A percentile compares a stretch with the other conserved stretches of the same genome.
Conservation (phyloP, 2,888 invertebrate species). For the Ceratothoa steindachneri region DNA sequence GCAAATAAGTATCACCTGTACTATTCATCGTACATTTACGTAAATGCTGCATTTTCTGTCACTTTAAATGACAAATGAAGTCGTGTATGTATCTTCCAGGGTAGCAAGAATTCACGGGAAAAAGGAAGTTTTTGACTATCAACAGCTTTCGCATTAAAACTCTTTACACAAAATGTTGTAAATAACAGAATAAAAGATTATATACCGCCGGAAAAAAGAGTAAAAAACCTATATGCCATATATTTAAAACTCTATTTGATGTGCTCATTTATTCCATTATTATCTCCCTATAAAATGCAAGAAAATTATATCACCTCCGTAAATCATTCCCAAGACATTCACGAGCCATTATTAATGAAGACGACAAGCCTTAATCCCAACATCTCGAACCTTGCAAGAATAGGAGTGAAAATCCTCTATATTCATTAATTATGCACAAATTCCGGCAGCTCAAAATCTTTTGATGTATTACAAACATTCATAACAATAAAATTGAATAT, state of each 20-base stretch:
- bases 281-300: background rate
- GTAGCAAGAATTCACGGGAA: background rate
- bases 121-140: background rate
- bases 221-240: background rate
- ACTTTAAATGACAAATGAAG: background rate
- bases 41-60: too few relatives aligned
- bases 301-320: background rate
- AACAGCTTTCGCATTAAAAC: background rate
- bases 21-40: too few relatives aligned
- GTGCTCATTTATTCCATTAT: background rate
- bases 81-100: background rate
- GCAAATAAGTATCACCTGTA: too few relatives aligned
- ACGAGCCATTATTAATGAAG: constrained; percentile 2
- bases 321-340: constrained; percentile 3
- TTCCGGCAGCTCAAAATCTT: background rate
- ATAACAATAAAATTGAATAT: constrained; percentile 7
- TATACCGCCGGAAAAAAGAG: background rate
- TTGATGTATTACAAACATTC: constrained; percentile 5
- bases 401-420: background rate
- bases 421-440: constrained; percentile 7
- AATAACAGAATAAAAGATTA: background rate
- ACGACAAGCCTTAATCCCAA: constrained; percentile 8
- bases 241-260: background rate
- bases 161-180: background rate
- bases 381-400: constrained; percentile 4